A percentile compares a stretch with the other conserved stretches of the same genome.
phyloP scores from a whole-genome alignment of 2,113 vertebrate genomes.

The Phalacrocorax carbo region DNA sequence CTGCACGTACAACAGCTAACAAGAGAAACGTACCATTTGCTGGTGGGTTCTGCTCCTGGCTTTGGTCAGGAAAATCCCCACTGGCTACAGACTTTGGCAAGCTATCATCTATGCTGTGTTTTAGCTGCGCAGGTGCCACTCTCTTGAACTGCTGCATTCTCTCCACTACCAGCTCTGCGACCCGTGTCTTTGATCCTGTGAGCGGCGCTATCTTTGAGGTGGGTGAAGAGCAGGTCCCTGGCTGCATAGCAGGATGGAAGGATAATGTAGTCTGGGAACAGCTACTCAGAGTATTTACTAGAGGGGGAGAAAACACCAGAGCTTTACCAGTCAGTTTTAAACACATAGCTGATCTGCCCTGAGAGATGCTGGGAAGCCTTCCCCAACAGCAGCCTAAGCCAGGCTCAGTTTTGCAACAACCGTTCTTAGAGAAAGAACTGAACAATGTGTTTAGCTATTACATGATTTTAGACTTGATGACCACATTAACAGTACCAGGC shows the following conservation, averaged over 20 bases:
- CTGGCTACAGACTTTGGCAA: background rate
- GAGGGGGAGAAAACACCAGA: background rate
- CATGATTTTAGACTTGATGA: background rate
- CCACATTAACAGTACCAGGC: background rate
- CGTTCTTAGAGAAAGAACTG: background rate
- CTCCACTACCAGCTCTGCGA: conserved; percentile 80
- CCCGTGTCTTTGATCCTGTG: background rate
- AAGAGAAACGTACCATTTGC: conserved; percentile 36
- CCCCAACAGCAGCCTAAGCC: background rate
- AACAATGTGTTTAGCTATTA: background rate
- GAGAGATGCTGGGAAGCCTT: background rate
- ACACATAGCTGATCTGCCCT: background rate
- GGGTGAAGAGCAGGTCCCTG: conserved; percentile 5
- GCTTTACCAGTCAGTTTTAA: background rate
- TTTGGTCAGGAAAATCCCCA: background rate
- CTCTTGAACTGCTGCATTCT: conserved; percentile 91
- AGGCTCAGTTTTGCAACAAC: background rate
- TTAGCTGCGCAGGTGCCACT: conserved; percentile 76
- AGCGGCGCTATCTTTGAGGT: accelerated
- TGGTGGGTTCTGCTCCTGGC: background rate
- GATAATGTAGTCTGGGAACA: background rate
- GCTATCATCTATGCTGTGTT: background rate
- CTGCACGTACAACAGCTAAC: background rate
- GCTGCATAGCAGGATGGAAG: background rate
- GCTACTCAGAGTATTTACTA: background rate